These are phyloP conservation scores for Sitta carolinensis DNA, from an alignment of 2,797 vertebrate species.

Conservation along the genomic window DNA sequence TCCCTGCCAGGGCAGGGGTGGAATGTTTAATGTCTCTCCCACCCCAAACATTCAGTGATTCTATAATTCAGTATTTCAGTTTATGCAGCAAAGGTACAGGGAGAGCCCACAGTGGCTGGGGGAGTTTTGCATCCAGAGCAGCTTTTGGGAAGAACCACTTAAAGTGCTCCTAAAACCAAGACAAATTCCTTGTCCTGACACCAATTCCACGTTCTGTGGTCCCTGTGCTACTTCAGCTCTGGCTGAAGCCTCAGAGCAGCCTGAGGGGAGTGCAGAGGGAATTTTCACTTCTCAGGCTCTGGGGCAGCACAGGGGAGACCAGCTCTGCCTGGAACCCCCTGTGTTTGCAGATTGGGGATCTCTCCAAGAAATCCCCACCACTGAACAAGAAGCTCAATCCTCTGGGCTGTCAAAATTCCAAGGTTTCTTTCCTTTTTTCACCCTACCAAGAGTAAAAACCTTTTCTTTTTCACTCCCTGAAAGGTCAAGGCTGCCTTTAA, in stretches of 20 bases:
- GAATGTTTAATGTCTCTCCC: neutral
- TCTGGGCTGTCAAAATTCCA: neutral
- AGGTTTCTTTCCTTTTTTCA: neutral
- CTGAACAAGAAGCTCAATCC: fast-evolving
- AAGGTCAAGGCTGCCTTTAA: constrained; percentile 90
- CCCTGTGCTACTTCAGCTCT: neutral
- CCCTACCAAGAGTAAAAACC: neutral
- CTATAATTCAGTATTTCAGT: neutral
- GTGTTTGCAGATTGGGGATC: neutral
- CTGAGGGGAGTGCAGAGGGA: neutral
- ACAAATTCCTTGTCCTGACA: neutral
- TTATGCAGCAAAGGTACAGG: neutral
- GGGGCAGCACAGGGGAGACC: neutral
- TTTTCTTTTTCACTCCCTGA: neutral
- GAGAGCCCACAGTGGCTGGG: neutral
- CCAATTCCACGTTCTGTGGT: fast-evolving
- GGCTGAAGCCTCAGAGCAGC: neutral
- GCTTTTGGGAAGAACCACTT: neutral
- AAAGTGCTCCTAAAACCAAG: neutral
- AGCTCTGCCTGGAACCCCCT: neutral
- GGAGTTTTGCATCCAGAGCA: neutral
- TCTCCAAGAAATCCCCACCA: neutral
- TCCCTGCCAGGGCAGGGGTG: neutral
- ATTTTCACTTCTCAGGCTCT: neutral
- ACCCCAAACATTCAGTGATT: neutral